phyloP scores from a whole-genome alignment of 2,113 vertebrate species.

The Ameiurus melas region DNA sequence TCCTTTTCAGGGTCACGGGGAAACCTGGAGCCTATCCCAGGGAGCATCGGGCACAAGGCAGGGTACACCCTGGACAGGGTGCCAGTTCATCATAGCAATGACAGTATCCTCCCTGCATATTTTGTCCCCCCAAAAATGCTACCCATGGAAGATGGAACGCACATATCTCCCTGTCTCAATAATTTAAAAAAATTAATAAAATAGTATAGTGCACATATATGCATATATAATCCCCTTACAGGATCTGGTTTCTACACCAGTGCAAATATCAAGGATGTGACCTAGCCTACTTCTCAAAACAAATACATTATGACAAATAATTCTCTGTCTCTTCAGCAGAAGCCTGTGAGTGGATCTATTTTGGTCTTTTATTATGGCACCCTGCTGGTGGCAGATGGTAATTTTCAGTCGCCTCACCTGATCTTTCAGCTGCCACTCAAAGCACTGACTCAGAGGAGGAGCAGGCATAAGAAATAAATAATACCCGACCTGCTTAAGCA shows the following conservation, averaged over 20 bases:
- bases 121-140: not conserved
- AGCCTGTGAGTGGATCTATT: slow-evolving; percentile 7
- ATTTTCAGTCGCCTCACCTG: slow-evolving; percentile 10
- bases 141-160: not conserved
- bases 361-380: not conserved
- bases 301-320: slow-evolving; percentile 16
- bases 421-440: slow-evolving; percentile 30
- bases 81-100: not conserved
- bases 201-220: not conserved
- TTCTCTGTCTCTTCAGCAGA: not conserved
- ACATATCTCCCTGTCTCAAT: not conserved
- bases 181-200: not conserved
- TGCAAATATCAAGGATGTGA: not conserved
- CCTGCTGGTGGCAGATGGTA: slow-evolving; percentile 29
- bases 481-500: slow-evolving; percentile 10
- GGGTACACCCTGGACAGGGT: no score
- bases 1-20: no score
- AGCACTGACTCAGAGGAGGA: slow-evolving; percentile 1
- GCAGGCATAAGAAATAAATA: not conserved
- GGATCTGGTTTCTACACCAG: not conserved
- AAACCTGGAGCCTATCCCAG: no score
- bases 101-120: not conserved
- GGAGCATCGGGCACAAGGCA: no score
- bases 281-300: slow-evolving; percentile 3
- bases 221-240: not conserved